These are phyloP conservation scores for Rostratula benghalensis DNA, from an alignment of 2,113 vertebrate species.

Conservation along the genomic window DNA sequence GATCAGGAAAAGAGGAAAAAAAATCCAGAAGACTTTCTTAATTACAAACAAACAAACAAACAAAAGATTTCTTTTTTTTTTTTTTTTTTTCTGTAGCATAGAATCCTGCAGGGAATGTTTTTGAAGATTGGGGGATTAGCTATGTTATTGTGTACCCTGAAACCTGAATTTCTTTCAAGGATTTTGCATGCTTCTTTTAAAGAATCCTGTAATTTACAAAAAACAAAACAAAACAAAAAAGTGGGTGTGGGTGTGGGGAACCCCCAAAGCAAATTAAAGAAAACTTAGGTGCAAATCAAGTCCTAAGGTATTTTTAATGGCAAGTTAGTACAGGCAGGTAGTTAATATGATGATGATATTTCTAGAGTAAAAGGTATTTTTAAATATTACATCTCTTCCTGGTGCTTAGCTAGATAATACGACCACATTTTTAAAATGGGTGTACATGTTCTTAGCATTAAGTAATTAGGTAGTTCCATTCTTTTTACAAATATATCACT, in stretches of 20 bases:
- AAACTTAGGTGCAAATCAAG: background rate
- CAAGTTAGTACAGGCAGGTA: background rate
- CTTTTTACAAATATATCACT: constrained; percentile 19
- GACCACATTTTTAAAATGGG: background rate
- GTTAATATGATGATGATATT: background rate
- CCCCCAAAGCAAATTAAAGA: background rate
- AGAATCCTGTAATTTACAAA: background rate
- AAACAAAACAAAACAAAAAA: no score
- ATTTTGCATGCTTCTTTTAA: background rate
- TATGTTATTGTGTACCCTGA: background rate
- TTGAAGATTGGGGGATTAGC: background rate
- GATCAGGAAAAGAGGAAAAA: background rate
- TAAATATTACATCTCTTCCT: background rate
- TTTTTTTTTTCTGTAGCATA: background rate
- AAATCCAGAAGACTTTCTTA: background rate
- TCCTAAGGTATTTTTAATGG: background rate
- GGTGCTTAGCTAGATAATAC: background rate
- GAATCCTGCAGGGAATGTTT: background rate
- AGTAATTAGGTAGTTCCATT: background rate
- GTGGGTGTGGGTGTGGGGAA: no score
- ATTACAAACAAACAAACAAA: background rate
- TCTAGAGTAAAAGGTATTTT: background rate
- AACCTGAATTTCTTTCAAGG: background rate
- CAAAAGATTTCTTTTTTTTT: background rate
- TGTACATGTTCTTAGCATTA: background rate